A percentile compares a stretch with the other conserved stretches of the same genome.
phyloP scores from a whole-genome alignment of 2,888 invertebrate species.

The Anthrax anthrax region DNA sequence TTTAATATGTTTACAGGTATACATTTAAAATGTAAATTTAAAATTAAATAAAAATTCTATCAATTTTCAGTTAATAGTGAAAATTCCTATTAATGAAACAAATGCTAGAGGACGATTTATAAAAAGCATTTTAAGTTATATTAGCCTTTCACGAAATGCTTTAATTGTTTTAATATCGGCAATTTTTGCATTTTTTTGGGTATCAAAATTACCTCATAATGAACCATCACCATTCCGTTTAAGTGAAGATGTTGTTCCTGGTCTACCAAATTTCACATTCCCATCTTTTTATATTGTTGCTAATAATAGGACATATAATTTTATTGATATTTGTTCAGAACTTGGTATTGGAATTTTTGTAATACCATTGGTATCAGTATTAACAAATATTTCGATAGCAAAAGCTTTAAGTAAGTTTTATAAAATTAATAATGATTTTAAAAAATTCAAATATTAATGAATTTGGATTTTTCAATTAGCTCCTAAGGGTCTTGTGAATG shows the following conservation, averaged over 20 bases:
- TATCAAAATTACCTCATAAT: slow-evolving; percentile 24
- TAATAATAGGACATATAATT: slow-evolving; percentile 41
- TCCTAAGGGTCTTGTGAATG: slow-evolving; percentile 55
- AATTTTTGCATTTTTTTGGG: slow-evolving; percentile 40
- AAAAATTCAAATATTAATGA: not conserved
- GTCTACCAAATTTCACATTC: slow-evolving; percentile 49
- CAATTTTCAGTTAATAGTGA: slow-evolving; percentile 44
- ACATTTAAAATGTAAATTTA: slow-evolving; percentile 13
- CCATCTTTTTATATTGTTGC: slow-evolving; percentile 47
- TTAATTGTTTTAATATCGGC: slow-evolving; percentile 54
- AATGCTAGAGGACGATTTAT: slow-evolving; percentile 26
- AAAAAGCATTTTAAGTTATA: slow-evolving; percentile 47
- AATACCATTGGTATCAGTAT: slow-evolving; percentile 69
- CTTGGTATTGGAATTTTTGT: slow-evolving; percentile 67
- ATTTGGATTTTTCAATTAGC: slow-evolving; percentile 33
- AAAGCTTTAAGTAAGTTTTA: slow-evolving; percentile 70
- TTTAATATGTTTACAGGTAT: slow-evolving; percentile 53
- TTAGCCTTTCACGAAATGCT: slow-evolving; percentile 66
- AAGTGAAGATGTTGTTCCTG: slow-evolving; percentile 41
- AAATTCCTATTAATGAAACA: slow-evolving; percentile 33
- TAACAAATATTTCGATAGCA: slow-evolving; percentile 89
- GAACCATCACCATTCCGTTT: slow-evolving; percentile 45
- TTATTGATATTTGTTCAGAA: slow-evolving; percentile 50
- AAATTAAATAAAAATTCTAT: not conserved
- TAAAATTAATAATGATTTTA: too few relatives aligned